These are phyloP conservation scores for Callipepla squamata DNA, from an alignment of 2,113 vertebrate genomes.

Conservation along the genomic window DNA sequence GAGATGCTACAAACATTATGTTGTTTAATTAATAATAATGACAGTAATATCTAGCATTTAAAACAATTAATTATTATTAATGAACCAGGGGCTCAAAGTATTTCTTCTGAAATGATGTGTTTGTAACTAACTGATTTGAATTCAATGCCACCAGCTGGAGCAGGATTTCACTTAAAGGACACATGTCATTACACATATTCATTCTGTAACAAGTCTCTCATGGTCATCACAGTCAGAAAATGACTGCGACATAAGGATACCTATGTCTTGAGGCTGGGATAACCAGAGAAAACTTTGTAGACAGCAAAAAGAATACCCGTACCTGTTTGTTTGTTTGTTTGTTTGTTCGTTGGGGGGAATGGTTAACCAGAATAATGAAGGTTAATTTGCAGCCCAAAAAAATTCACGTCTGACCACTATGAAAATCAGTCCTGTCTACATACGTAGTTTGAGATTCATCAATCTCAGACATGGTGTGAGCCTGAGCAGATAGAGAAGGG, in stretches of 20 bases:
- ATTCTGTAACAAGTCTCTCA: not conserved
- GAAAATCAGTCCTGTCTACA: not conserved
- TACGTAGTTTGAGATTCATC: not conserved
- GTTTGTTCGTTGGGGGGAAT: too few species aligned
- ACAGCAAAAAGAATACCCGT: not conserved
- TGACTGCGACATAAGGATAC: not conserved
- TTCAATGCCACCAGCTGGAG: not conserved
- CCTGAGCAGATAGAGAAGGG: not conserved
- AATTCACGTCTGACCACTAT: not conserved
- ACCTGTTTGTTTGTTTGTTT: not conserved
- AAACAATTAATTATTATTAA: not conserved
- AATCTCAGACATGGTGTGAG: fast-evolving
- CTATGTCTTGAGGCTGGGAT: not conserved
- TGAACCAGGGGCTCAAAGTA: not conserved
- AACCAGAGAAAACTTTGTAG: not conserved
- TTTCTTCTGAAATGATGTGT: not conserved
- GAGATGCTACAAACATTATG: not conserved
- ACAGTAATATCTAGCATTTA: not conserved
- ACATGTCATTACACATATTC: not conserved
- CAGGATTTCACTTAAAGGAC: not conserved
- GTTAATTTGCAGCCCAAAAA: not conserved
- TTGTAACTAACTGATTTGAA: not conserved
- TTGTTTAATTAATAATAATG: not conserved
- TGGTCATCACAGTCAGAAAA: not conserved
- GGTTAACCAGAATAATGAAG: not conserved